These are phyloP conservation scores for Styela plicata DNA, from an alignment of 23 tunicate genomes.

Conservation along the genomic window DNA sequence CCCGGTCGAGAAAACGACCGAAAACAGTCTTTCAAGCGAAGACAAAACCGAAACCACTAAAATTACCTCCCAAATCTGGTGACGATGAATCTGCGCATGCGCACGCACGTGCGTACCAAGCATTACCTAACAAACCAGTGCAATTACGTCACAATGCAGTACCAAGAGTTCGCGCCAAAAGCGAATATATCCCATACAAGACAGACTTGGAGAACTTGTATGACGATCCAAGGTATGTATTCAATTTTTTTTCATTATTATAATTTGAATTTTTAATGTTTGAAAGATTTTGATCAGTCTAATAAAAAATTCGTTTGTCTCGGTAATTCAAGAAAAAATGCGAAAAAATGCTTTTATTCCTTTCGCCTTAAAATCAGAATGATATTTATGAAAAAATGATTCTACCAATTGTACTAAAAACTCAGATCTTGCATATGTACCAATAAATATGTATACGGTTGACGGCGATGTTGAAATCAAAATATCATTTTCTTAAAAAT, in stretches of 20 bases:
- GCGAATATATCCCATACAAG: conserved; percentile 29
- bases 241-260: not conserved
- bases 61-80: not conserved
- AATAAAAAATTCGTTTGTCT: no score
- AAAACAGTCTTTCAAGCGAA: not conserved
- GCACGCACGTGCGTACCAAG: not conserved
- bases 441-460: no score
- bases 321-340: no score
- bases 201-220: not conserved
- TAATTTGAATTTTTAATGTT: no score
- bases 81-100: not conserved
- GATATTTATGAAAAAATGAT: no score
- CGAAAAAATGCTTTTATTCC: no score
- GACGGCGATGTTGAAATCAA: no score
- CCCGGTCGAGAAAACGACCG: not conserved
- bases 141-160: conserved; percentile 5
- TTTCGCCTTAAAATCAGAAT: no score
- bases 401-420: no score
- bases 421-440: no score
- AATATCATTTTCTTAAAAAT: no score
- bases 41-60: not conserved
- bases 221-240: conserved; percentile 3
- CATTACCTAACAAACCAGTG: conserved; percentile 6
- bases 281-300: no score
- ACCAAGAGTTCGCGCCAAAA: conserved; percentile 13